Base-by-base conservation (phyloP, 2,888 invertebrate species). In the Icerya purchasi region DNA sequence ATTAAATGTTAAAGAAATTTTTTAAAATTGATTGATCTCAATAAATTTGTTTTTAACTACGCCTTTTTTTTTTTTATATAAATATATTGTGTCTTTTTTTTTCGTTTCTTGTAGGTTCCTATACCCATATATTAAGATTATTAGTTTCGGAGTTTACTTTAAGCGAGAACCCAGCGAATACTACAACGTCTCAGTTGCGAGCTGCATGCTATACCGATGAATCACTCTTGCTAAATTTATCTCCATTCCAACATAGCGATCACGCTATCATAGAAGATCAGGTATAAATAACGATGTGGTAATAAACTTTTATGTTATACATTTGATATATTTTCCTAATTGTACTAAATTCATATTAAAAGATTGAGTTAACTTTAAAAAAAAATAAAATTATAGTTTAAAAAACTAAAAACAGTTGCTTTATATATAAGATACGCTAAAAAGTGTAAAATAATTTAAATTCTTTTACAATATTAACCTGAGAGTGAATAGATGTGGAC, bases 201-300 rank as follows among this genome's bases (percentile, higher is more conserved):
- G 77, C 80, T n/a, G 79, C 89, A 61, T 91, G 91, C 67, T 87
- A 89, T 69, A 83, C 84, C 5, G 87, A 89, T 68, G 89, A 90
- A 72, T 88, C 91, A 0, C 87, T 93, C 52, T 83, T 97, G 59
- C 75, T 96, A 49, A 93, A 93, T 14, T 54, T 60, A 20, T 90
- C 91, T 56, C 93, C 93, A 89, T 78, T 94, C 51, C 90, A 92
- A 70, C 93, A 96, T 70, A 93, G 92, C 0, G 94, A 96, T 72
- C 94, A 97, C 72, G 84, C 90, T 63, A 86, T 86, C 54, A 91
- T 97, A 65, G 97, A 97, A 73, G 94, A 96, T 75, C 96, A 96
- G 83, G 94, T 94, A 74, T n/a, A n/a, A n/a, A n/a, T n/a, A n/a
- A n/a, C n/a, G n/a, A n/a, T n/a, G n/a, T n/a, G n/a, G n/a, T n/a